Evolutionary conservation across 2,797 vertebrate species (phyloP), one percentile per base, ranked within the genome.

Genomic region (Myioborus melanocephalus): DNA sequence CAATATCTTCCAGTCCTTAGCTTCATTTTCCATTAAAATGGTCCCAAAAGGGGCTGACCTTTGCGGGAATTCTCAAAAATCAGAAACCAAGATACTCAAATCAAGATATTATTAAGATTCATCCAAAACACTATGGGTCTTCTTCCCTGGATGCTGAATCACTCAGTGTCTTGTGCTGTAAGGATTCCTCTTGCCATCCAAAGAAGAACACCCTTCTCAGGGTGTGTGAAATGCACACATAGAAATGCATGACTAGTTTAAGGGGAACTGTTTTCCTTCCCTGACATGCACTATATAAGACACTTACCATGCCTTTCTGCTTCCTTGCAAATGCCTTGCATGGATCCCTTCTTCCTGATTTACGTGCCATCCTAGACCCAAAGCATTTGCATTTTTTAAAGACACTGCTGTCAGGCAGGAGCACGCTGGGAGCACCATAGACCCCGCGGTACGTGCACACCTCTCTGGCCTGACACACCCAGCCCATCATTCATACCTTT

Each of bases 161-260:
- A 7, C 41, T 46, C 0, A 0, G 7, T 39, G 0, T 7, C 35
- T 49, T 35, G 3, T 22, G 24, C 50, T 49, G 8, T 16, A 65
- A 39, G n/a, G 41, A 50, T 60, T 87, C 22, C 43, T 82, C n/a
- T 65, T 46, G 35, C 8, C 2, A 4, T 37, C 35, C 56, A 60
- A 65, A n/a, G 22, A 12, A 52, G 10, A 9, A 16, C 26, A 22
- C 2, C 6, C 12, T 53, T 64, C 39, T 68, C 47, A 5, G 1
- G 32, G 26, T 37, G 12, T 59, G 35, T 23, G 72, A 73, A 68
- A 34, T 0, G 1, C 9, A 41, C 12, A 23, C 24, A 27, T 0
- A 57, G 50, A 57, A 77, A 22, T 8, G 12, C 21, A 9, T 13
- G 18, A 53, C 7, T 53, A 57, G 18, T 64, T 75, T 43, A 34